phyloP scores from a whole-genome alignment of 2,888 invertebrate genomes.

The Tetragonula carbonaria region DNA sequence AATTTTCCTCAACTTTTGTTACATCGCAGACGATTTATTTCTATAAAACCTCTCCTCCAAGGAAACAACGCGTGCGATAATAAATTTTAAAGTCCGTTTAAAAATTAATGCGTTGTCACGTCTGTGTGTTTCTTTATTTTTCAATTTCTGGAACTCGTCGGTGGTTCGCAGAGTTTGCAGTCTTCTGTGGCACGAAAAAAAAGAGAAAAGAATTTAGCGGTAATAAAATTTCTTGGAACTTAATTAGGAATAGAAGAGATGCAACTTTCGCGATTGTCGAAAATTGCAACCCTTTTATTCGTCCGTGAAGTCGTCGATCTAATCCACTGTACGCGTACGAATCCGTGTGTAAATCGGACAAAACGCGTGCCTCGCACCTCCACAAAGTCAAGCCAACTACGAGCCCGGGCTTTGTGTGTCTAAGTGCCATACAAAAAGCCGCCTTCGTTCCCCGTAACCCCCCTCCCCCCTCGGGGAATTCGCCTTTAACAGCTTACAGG shows the following conservation, averaged over 20 bases:
- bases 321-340: not conserved
- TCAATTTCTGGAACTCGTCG: not conserved
- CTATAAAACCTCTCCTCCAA: not conserved
- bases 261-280: not conserved
- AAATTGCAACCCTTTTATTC: not conserved
- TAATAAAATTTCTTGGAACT: not conserved
- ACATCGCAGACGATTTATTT: not conserved
- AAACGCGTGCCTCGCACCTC: conserved; percentile 55
- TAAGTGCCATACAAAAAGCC: conserved; percentile 76
- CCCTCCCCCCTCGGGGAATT: conserved; percentile 36
- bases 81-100: not conserved
- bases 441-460: conserved; percentile 52
- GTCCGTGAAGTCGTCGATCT: conserved; percentile 3
- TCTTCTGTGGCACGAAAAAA: no score
- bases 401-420: conserved; percentile 72
- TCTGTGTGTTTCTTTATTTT: not conserved
- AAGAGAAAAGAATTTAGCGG: not conserved
- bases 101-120: not conserved
- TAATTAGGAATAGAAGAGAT: no score
- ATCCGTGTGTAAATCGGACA: conserved; percentile 24
- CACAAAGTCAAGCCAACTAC: conserved; percentile 72
- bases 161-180: not conserved
- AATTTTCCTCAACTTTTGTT: not conserved
- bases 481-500: conserved; percentile 76
- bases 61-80: no score